phyloP scores from a whole-genome alignment of 2,888 invertebrate species.

The Hydraecia micacea region DNA sequence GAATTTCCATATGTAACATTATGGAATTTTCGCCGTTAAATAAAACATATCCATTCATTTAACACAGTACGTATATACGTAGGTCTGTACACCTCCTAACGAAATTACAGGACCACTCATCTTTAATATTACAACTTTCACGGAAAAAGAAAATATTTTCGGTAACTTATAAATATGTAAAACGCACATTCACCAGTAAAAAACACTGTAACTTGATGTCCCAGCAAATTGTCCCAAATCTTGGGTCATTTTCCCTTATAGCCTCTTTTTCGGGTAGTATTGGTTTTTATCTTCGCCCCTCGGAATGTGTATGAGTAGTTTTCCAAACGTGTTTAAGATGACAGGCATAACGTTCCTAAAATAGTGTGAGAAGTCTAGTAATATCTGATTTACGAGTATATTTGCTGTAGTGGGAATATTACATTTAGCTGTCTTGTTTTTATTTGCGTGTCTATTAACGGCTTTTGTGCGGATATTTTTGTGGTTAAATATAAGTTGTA shows the following conservation, averaged over 20 bases:
- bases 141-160: slow-evolving; percentile 50
- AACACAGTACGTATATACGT: slow-evolving; percentile 17
- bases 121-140: slow-evolving; percentile 62
- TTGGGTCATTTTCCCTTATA: slow-evolving; percentile 61
- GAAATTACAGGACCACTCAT: slow-evolving; percentile 48
- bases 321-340: slow-evolving; percentile 51
- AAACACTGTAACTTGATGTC: slow-evolving; percentile 64
- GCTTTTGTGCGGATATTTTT: not conserved
- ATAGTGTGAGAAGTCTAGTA: slow-evolving; percentile 35
- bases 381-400: slow-evolving; percentile 44
- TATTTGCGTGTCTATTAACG: slow-evolving; percentile 25
- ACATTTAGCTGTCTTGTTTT: slow-evolving; percentile 20
- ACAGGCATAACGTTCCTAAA: slow-evolving; percentile 47
- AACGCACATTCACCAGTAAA: slow-evolving; percentile 62
- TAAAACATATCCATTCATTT: slow-evolving; percentile 47
- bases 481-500: slow-evolving; percentile 13
- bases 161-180: slow-evolving; percentile 66
- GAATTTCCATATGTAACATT: slow-evolving; percentile 29
- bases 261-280: slow-evolving; percentile 50
- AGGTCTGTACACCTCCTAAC: slow-evolving; percentile 9
- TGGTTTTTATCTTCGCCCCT: slow-evolving; percentile 53
- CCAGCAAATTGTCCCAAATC: slow-evolving; percentile 64
- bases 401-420: slow-evolving; percentile 31
- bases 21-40: slow-evolving; percentile 38
- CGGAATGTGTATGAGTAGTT: slow-evolving; percentile 49